Evolutionary conservation across 2,797 vertebrate genomes (phyloP).

Genomic region (Dendrocincla fuliginosa): DNA sequence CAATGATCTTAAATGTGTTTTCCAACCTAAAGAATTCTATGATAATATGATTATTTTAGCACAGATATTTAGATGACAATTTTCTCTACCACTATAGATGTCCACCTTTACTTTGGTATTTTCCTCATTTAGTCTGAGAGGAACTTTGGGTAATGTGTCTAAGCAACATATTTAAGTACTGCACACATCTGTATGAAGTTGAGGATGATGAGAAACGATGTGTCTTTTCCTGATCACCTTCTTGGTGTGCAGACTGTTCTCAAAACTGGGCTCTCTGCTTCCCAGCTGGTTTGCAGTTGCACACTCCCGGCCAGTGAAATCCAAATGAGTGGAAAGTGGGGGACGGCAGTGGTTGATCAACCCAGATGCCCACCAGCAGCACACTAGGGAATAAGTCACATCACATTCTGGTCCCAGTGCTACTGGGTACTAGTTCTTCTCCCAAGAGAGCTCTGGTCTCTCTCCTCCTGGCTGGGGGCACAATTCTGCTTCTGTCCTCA

Average conservation of each 20-base stretch:
- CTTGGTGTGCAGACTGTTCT: neutral
- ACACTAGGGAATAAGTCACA: neutral
- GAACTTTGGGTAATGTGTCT: neutral
- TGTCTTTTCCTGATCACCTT: neutral
- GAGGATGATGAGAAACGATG: neutral
- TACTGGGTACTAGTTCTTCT: rapidly evolving
- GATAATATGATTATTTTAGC: neutral
- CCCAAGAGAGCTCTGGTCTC: neutral
- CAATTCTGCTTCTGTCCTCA: neutral
- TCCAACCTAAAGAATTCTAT: neutral
- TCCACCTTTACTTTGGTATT: neutral
- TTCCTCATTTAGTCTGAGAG: neutral
- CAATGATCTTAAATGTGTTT: neutral
- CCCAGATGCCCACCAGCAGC: neutral
- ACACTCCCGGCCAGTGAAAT: neutral
- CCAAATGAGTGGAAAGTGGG: neutral
- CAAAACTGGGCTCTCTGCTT: neutral
- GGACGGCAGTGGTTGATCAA: rapidly evolving
- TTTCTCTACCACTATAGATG: neutral
- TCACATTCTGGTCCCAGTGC: neutral
- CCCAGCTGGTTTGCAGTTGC: neutral
- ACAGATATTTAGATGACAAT: neutral
- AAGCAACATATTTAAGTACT: neutral
- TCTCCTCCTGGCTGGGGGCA: neutral
- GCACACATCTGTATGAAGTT: neutral